phyloP scores from a whole-genome alignment of 2,797 vertebrate species.

The Psittacula derbiana region DNA sequence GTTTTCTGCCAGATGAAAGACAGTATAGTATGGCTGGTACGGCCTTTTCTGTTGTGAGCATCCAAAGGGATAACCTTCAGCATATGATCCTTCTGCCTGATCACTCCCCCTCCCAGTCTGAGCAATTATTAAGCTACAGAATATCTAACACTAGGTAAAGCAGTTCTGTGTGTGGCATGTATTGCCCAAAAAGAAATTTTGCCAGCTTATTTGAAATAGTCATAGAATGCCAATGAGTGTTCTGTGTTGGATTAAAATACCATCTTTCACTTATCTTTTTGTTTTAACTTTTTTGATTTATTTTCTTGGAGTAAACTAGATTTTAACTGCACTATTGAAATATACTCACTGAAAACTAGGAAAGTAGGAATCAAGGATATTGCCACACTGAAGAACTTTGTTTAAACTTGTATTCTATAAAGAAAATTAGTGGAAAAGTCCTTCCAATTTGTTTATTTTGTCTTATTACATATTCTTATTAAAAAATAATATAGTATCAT shows the following conservation, averaged over 20 bases:
- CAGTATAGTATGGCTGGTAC: neutral
- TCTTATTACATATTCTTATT: neutral
- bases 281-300: neutral
- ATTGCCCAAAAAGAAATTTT: neutral
- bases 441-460: neutral
- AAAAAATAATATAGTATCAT: neutral
- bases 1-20: constrained; percentile 21
- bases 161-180: neutral
- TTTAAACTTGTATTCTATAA: neutral
- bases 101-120: neutral
- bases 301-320: neutral
- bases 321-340: neutral
- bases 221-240: neutral
- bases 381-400: neutral
- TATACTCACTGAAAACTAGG: neutral
- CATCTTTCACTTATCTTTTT: neutral
- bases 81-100: neutral
- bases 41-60: neutral
- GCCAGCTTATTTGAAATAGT: neutral
- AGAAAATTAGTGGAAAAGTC: neutral
- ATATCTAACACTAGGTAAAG: neutral
- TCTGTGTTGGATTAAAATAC: neutral
- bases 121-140: neutral
- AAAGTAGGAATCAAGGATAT: neutral
- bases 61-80: neutral